Evolutionary conservation across 2,888 invertebrate species (phyloP).

Genomic region (Yponomeuta plumbellus): DNA sequence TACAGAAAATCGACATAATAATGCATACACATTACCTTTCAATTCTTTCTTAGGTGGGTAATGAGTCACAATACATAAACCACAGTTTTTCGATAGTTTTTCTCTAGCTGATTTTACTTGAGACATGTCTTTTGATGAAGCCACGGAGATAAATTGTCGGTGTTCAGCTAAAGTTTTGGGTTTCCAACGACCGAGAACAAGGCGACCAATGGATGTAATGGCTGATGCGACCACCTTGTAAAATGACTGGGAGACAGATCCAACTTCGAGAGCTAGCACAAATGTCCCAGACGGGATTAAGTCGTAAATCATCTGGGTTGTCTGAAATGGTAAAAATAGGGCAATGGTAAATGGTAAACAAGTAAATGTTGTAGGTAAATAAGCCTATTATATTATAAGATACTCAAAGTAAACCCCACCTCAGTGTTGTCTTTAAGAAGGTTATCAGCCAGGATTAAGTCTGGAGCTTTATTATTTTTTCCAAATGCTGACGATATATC

Average conservation of each 20-base stretch:
- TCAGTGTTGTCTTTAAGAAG: not conserved
- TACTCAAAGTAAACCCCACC: too few relatives aligned
- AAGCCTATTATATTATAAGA: too few relatives aligned
- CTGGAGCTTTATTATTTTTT: not conserved
- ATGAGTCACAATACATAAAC: not conserved
- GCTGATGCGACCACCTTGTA: slow-evolving; percentile 3
- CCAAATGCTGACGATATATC: too few relatives aligned
- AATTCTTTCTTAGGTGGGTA: slow-evolving; percentile 10
- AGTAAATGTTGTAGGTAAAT: too few relatives aligned
- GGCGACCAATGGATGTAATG: not conserved
- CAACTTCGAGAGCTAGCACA: not conserved
- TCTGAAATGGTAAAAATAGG: slow-evolving; percentile 11
- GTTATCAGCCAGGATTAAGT: not conserved
- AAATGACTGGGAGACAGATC: not conserved
- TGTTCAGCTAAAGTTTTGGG: not conserved
- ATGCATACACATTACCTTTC: not conserved
- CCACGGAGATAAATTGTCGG: not conserved
- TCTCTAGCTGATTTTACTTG: not conserved
- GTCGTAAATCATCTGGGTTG: not conserved
- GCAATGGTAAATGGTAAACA: too few relatives aligned
- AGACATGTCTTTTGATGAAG: not conserved
- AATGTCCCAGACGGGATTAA: not conserved
- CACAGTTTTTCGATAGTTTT: not conserved
- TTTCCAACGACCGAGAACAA: slow-evolving; percentile 7
- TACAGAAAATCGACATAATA: too few relatives aligned